Evolutionary conservation across 2,797 vertebrate genomes (phyloP), one percentile per base, ranked within the genome.

Genomic region (Leptodactylus fallax): DNA sequence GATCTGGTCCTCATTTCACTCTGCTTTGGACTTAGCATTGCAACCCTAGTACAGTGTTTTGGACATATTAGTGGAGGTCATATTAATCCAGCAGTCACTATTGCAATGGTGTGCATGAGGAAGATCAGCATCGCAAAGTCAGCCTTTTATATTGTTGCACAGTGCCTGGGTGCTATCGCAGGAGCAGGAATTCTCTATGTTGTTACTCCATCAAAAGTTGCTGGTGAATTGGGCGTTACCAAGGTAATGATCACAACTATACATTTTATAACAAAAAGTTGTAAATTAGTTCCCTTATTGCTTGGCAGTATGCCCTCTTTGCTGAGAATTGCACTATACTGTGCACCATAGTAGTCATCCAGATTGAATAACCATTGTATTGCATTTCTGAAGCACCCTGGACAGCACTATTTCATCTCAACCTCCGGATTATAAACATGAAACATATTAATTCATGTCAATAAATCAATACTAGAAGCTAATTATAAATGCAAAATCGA

Each of bases 11-110:
- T 98, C 25, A 97, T 99, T 92, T 96, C 98, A 1, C 96, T 99
- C 25, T 98, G 97, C 94, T 99, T 99, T 61, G 98, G 98, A 91
- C 96, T 99, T 90, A 97, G 96, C 94, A 98, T 99, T 7, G 97
- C 97, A 21, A 99, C 98, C 58, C 96, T 98, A 96, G 98, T 97
- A 90, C 98, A 99, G 85, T 97, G 97, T 91, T 98, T 99, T 4
- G 96, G 96, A 11, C 98, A 98, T 93, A 98, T 99, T 93, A 98
- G 98, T 0, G 98, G 98, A 0, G 97, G 96, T 72, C 98, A 99
- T 94, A 96, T 99, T 90, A 99, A 99, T 92, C 98, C 98, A 0
- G 98, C 97, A 0, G 97, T 99, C 89, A 98, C 98, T 0, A 95
- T 95, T 78, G 97, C 98, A 1, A 98, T 99, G 98, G 94, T 98